Percentiles rank a stretch among this genome's conserved stretches.
Evolutionary conservation across 1,140 invertebrate species (phyloP).

Genomic region (Megathymus violae): DNA sequence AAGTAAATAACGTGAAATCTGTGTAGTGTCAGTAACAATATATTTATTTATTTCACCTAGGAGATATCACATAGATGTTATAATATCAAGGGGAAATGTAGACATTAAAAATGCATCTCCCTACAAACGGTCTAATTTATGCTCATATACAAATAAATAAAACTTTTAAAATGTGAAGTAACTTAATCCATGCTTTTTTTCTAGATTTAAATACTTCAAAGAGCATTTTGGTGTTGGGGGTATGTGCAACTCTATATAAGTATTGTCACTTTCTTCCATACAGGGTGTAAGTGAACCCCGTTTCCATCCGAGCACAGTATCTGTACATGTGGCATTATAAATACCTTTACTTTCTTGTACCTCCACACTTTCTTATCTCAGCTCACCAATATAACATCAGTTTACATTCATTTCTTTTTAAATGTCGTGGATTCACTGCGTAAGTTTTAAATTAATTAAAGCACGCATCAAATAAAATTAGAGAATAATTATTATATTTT

Average conservation of each 20-base stretch:
- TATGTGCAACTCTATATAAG: constrained; percentile 36
- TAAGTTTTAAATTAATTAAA: constrained; percentile 41
- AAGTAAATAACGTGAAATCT: too few relatives aligned
- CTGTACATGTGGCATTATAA: constrained; percentile 67
- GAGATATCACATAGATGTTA: too few relatives aligned
- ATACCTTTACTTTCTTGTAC: constrained; percentile 53
- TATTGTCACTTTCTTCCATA: constrained; percentile 51
- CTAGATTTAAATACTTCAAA: neutral
- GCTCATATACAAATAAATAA: too few relatives aligned
- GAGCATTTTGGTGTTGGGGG: too few relatives aligned
- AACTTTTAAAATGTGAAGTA: too few relatives aligned
- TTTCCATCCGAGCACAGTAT: constrained; percentile 47
- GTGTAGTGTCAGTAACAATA: too few relatives aligned
- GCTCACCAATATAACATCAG: constrained; percentile 24
- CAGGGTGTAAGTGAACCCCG: constrained; percentile 42
- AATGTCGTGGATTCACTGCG: constrained; percentile 48
- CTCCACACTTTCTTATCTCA: constrained; percentile 51
- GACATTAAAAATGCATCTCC: too few relatives aligned
- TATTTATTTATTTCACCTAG: too few relatives aligned
- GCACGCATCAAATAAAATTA: neutral
- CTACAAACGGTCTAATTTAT: too few relatives aligned
- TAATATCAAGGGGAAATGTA: too few relatives aligned
- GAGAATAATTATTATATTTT: too few relatives aligned
- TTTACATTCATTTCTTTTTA: constrained; percentile 31
- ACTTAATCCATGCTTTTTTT: too few relatives aligned